Evolutionary conservation across 1,140 invertebrate genomes (phyloP).

Genomic region (Drosophila suzukii): DNA sequence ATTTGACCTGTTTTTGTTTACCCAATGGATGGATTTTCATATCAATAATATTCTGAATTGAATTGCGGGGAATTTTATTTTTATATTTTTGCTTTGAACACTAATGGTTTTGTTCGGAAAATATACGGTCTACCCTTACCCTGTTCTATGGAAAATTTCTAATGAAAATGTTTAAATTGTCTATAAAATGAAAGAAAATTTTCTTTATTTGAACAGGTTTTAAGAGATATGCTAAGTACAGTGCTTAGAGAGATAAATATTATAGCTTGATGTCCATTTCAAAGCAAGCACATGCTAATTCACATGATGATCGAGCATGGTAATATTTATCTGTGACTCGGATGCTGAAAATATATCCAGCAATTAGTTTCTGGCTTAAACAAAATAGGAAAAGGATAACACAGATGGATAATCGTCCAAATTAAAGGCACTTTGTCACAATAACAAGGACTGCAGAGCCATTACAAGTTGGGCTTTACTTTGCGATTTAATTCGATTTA

Average conservation of each 20-base stretch:
- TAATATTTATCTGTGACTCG: neutral
- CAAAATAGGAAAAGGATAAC: conserved; percentile 8
- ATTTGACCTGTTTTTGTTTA: conserved; percentile 44
- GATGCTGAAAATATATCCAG: neutral
- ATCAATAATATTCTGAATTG: conserved; percentile 22
- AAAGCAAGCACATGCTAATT: no score
- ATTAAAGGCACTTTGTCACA: conserved; percentile 20
- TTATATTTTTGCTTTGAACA: neutral
- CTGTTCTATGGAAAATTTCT: no score
- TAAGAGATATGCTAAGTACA: no score
- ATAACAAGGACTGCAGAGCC: conserved; percentile 8
- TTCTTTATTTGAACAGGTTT: no score
- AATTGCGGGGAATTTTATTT: conserved; percentile 24
- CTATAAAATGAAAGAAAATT: no score
- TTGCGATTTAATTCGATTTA: conserved; percentile 38
- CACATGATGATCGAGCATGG: no score
- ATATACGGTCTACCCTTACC: neutral
- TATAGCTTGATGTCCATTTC: no score
- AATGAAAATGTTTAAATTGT: no score
- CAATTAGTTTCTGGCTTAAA: conserved; percentile 6
- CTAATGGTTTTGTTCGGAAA: conserved; percentile 29
- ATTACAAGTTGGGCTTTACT: conserved; percentile 26
- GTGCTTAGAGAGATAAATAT: no score
- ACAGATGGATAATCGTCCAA: conserved; percentile 6
- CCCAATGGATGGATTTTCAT: conserved; percentile 16